Conservation (phyloP, 2,888 invertebrate species). For the Spodoptera littoralis region DNA sequence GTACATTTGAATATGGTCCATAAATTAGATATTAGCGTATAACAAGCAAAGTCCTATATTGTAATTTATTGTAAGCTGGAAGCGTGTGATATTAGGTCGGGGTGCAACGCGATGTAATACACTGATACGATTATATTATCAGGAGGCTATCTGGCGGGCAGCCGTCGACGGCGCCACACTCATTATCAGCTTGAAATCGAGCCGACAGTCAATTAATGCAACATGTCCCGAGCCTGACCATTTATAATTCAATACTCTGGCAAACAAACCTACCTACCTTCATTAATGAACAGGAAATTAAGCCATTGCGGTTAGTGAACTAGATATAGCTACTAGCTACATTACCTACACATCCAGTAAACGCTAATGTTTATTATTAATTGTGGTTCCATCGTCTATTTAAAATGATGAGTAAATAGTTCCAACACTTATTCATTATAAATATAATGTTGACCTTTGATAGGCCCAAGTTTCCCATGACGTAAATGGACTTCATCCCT, state of each 20-base stretch:
- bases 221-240: slow-evolving; percentile 54
- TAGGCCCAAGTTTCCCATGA: no score
- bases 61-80: slow-evolving; percentile 28
- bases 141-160: slow-evolving; percentile 67
- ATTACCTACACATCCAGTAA: no score
- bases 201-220: slow-evolving; percentile 68
- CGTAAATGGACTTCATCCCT: no score
- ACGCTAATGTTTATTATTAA: no score
- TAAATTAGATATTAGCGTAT: slow-evolving; percentile 24
- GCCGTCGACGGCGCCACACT: slow-evolving; percentile 66
- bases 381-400: no score
- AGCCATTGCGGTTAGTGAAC: slow-evolving; percentile 11
- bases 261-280: slow-evolving; percentile 31
- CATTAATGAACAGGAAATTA: slow-evolving; percentile 43
- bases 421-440: no score
- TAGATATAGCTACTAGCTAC: background rate
- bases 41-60: slow-evolving; percentile 37
- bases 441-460: no score
- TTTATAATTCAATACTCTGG: slow-evolving; percentile 57
- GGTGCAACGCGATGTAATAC: slow-evolving; percentile 48
- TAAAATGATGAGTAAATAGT: no score
- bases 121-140: slow-evolving; percentile 74
- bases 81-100: slow-evolving; percentile 35
- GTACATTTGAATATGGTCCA: slow-evolving; percentile 51
- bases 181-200: slow-evolving; percentile 73